A percentile compares a stretch with the other conserved stretches of the same genome.
phyloP scores from a whole-genome alignment of 2,888 invertebrate genomes.

The Conchocele bisecta region DNA sequence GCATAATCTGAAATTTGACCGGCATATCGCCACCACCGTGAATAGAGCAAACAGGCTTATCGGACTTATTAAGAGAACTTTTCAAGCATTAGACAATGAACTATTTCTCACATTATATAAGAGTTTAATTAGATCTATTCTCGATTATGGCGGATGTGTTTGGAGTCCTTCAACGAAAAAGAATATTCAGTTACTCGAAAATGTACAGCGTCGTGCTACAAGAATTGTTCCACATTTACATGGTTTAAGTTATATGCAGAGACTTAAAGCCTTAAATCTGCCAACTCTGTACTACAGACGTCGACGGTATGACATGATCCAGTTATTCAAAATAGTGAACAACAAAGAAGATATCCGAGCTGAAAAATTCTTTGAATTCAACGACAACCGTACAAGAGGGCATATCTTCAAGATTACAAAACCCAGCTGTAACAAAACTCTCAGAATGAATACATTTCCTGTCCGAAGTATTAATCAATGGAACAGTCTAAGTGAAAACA shows the following conservation, averaged over 20 bases:
- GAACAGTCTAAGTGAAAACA: constrained; percentile 6
- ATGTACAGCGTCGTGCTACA: constrained; percentile 12
- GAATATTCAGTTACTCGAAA: constrained; percentile 17
- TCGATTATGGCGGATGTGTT: constrained; percentile 8
- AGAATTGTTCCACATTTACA: constrained; percentile 20
- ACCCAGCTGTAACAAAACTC: neutral
- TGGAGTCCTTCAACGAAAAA: constrained; percentile 11
- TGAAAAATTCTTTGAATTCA: constrained; percentile 6
- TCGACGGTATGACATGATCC: constrained; percentile 21
- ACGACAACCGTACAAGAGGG: constrained; percentile 14
- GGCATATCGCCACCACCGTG: constrained; percentile 1
- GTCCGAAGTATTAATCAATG: constrained; percentile 1
- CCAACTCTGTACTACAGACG: constrained; percentile 23
- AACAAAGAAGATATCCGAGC: neutral
- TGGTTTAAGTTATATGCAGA: constrained; percentile 2
- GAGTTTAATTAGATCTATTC: neutral
- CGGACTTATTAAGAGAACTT: constrained; percentile 18
- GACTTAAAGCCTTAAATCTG: constrained; percentile 19
- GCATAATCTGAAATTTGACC: constrained; percentile 1
- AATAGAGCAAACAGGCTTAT: constrained; percentile 11
- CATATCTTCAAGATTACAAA: constrained; percentile 11
- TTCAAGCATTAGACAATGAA: constrained; percentile 1
- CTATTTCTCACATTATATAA: neutral
- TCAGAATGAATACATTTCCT: neutral
- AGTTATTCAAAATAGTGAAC: constrained; percentile 12